These are phyloP conservation scores for Nowickia ferox DNA, from an alignment of 2,888 invertebrate genomes.

Conservation along the genomic window DNA sequence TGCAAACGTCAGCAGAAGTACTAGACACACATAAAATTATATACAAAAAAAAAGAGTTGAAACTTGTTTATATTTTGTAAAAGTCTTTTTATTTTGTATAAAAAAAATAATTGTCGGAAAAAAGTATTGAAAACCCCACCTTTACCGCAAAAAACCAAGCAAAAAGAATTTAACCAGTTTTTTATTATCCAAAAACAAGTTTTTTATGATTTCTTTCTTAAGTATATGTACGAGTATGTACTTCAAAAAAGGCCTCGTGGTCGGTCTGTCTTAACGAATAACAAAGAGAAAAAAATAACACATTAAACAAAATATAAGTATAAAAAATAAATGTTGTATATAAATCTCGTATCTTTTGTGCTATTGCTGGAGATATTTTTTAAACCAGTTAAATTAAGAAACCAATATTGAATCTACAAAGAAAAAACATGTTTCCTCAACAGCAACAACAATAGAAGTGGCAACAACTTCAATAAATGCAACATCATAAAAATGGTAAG, in stretches of 20 bases:
- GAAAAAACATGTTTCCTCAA: slow-evolving; percentile 66
- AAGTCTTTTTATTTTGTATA: slow-evolving; percentile 45
- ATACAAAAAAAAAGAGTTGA: slow-evolving; percentile 20
- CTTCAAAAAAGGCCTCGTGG: slow-evolving; percentile 69
- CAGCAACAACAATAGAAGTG: slow-evolving; percentile 3
- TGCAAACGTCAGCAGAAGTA: slow-evolving; percentile 64
- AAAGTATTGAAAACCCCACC: slow-evolving; percentile 66
- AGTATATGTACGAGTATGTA: too few relatives aligned
- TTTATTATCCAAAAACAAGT: slow-evolving; percentile 64
- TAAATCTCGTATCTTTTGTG: slow-evolving; percentile 27
- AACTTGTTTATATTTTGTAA: slow-evolving; percentile 39
- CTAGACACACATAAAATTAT: slow-evolving; percentile 46
- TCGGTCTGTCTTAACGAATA: slow-evolving; percentile 62
- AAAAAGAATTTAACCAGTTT: slow-evolving; percentile 70
- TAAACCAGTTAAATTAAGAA: slow-evolving; percentile 56
- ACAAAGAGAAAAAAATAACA: slow-evolving; percentile 2
- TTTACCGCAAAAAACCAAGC: slow-evolving; percentile 67
- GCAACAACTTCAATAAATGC: slow-evolving; percentile 23
- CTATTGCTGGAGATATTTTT: slow-evolving; percentile 34
- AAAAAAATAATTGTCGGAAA: slow-evolving; percentile 24
- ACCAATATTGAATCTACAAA: slow-evolving; percentile 46
- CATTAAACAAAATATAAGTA: slow-evolving; percentile 30
- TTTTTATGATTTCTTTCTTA: slow-evolving; percentile 57
- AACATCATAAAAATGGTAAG: slow-evolving; percentile 67
- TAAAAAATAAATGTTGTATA: slow-evolving; percentile 3